A percentile compares a stretch with the other conserved stretches of the same genome.
These are phyloP conservation scores for Drosophila orena DNA, from an alignment of 1,140 invertebrate species.

Conservation along the genomic window DNA sequence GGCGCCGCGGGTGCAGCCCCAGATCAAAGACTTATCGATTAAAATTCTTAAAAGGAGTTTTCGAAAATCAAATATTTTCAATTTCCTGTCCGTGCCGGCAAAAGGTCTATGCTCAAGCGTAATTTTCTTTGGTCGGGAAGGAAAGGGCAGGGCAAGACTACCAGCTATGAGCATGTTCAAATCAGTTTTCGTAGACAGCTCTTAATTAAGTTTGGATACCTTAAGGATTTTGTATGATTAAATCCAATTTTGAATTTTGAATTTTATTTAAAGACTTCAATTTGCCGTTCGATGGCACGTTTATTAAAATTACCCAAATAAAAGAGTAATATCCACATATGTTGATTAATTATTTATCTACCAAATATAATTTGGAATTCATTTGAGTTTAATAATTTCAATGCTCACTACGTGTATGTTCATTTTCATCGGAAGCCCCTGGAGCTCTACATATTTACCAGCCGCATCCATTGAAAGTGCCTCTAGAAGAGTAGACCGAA, in stretches of 20 bases:
- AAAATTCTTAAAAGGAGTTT: conserved; percentile 38
- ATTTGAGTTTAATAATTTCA: too few relatives aligned
- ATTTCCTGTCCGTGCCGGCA: conserved; percentile 33
- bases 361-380: too few relatives aligned
- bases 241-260: conserved; percentile 16
- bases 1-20: conserved; percentile 33
- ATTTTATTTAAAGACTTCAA: neutral
- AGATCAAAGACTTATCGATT: conserved; percentile 51
- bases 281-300: too few relatives aligned
- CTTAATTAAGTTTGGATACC: conserved; percentile 31
- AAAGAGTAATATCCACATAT: neutral
- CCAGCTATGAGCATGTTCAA: neutral
- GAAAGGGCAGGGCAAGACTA: neutral
- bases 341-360: too few relatives aligned
- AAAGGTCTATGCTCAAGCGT: conserved; percentile 13
- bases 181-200: conserved; percentile 7
- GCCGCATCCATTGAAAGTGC: neutral
- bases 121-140: conserved; percentile 17
- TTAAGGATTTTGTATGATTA: neutral
- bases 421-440: too few relatives aligned
- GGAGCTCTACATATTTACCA: neutral
- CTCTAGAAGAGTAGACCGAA: neutral
- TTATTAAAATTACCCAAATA: neutral
- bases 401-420: too few relatives aligned
- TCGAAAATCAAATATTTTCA: conserved; percentile 49